Evolutionary conservation across 2,113 vertebrate species (phyloP).

Genomic region (Meleagris gallopavo): DNA sequence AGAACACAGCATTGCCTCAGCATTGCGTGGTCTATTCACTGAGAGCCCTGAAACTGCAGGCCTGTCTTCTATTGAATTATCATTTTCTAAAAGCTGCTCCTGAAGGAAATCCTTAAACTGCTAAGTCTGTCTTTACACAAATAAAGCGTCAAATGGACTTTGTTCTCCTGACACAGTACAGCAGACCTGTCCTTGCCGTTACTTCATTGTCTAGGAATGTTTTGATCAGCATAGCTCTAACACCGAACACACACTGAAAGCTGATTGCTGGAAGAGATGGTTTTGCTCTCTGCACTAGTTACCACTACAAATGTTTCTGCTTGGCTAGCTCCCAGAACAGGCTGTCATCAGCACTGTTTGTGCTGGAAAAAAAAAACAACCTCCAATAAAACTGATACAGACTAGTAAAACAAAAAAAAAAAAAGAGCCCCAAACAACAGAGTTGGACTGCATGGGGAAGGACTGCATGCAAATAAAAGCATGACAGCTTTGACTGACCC

Average conservation of each 20-base stretch:
- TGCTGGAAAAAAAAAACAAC: neutral
- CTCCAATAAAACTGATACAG: too few relatives aligned
- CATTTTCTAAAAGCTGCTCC: neutral
- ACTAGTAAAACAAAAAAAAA: neutral
- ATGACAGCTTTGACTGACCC: neutral
- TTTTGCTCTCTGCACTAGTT: neutral
- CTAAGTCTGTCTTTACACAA: neutral
- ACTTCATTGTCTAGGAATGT: slow-evolving; percentile 45
- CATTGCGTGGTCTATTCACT: neutral
- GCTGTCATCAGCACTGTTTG: neutral
- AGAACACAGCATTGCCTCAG: neutral
- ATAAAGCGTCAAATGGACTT: neutral
- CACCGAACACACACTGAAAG: neutral
- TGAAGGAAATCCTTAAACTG: neutral
- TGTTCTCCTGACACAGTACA: neutral
- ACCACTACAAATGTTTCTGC: slow-evolving; percentile 12
- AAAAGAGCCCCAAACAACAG: neutral
- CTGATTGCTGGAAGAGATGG: slow-evolving; percentile 18
- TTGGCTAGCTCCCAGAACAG: neutral
- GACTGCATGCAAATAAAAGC: neutral
- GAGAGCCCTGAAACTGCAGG: neutral
- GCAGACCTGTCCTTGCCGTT: slow-evolving; percentile 7
- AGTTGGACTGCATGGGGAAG: neutral
- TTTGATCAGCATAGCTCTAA: slow-evolving; percentile 7
- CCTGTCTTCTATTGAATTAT: neutral